These are phyloP conservation scores for Pachyuromys duprasi DNA, from an alignment of 2,797 vertebrate species.

Conservation along the genomic window DNA sequence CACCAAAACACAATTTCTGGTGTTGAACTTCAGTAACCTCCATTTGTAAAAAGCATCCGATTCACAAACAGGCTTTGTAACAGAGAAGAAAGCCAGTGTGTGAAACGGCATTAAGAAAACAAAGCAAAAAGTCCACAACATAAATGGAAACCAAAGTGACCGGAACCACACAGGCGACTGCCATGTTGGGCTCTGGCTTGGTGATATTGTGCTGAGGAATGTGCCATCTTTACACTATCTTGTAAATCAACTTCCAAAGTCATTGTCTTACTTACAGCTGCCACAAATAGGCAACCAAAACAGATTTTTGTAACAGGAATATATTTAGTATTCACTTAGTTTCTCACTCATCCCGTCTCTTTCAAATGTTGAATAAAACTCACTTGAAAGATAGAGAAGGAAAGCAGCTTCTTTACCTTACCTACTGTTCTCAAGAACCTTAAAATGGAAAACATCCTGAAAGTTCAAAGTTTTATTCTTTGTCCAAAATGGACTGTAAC, in stretches of 20 bases:
- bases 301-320: not conserved
- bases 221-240: not conserved
- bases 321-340: slow-evolving; percentile 5
- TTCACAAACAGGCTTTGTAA: not conserved
- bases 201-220: not conserved
- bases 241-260: not conserved
- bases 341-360: not conserved
- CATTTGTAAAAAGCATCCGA: not conserved
- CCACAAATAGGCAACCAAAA: not conserved
- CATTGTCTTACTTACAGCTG: slow-evolving; percentile 1
- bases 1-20: slow-evolving; percentile 3
- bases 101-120: slow-evolving; percentile 6
- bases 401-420: slow-evolving; percentile 33
- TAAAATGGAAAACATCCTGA: slow-evolving; percentile 23
- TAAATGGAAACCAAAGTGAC: slow-evolving; percentile 22
- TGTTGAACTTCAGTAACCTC: slow-evolving; percentile 32
- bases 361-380: slow-evolving; percentile 55
- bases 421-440: not conserved
- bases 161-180: not conserved
- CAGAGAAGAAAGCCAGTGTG: not conserved
- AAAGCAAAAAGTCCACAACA: not conserved
- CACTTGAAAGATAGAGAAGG: slow-evolving; percentile 7
- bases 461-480: slow-evolving; percentile 43
- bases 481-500: not conserved
- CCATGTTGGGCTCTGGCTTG: not conserved